Evolutionary conservation across 2,113 vertebrate species (phyloP), one percentile per base, ranked within the genome.

Genomic region (Epinephelus moara): DNA sequence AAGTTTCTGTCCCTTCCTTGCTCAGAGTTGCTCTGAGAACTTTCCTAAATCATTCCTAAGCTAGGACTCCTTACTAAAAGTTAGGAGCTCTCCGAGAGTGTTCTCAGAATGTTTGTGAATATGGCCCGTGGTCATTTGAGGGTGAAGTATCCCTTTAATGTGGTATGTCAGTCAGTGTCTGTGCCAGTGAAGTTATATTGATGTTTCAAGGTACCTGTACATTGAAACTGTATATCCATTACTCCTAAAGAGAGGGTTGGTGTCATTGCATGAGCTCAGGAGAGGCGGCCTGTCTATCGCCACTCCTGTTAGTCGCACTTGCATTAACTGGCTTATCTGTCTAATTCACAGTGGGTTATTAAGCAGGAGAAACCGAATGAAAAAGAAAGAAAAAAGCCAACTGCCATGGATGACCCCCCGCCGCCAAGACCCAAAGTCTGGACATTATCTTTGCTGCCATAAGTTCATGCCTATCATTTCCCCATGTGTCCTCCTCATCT

Each of bases 281-380:
- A 82, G 81, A 64, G 78, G 85, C 45, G 37, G 57, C 70, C 61
- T 66, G 61, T 71, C 81, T 79, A 73, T 78, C 55, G 70, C 82
- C 75, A 40, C 78, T 86, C 83, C 84, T 88, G 81, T 85, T 85
- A 80, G 15, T 40, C 11, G 78, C 87, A 40, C 81, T 88, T 79
- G 83, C 91, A 90, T 78, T 94, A 95, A 95, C 90, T 75, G 83
- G 87, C 87, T 88, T 88, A 84, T 95, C 79, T 95, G 91, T 95
- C 94, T 95, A 91, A 95, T 92, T 94, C 71, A 88, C 95, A 95
- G 94, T 94, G 92, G 88, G 72, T 94, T 92, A 90, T 85, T 94
- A 95, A 95, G 90, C 93, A 92, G 76, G 90, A 94, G 85, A 91
- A 81, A 92, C 82, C 84, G 55, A 85, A 49, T 78, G 89, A 85